Conservation (phyloP, 2,888 invertebrate species). For the Zaprionus lineosus region DNA sequence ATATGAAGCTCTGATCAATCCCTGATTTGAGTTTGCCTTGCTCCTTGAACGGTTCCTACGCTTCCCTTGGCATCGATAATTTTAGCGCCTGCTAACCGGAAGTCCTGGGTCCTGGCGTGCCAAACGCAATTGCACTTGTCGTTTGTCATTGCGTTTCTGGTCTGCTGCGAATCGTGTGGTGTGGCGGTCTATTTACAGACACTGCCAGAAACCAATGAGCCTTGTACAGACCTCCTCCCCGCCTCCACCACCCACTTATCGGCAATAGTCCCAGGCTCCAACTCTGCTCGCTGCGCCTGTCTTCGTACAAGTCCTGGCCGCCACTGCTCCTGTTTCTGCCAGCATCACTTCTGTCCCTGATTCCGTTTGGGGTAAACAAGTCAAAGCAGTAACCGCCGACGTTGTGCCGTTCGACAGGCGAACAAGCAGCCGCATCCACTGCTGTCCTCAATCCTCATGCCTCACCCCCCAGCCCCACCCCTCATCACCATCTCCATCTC, state of each 20-base stretch:
- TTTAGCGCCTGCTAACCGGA: slow-evolving; percentile 41
- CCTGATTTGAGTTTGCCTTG: not conserved
- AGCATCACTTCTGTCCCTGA: slow-evolving; percentile 17
- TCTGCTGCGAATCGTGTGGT: slow-evolving; percentile 46
- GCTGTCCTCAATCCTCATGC: too few species aligned
- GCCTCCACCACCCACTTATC: slow-evolving; percentile 5
- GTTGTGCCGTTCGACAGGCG: slow-evolving; percentile 60
- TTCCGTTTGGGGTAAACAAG: slow-evolving; percentile 56
- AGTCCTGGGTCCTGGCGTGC: slow-evolving; percentile 30
- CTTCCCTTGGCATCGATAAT: slow-evolving; percentile 11
- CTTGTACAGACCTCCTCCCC: slow-evolving; percentile 49
- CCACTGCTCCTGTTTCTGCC: not conserved
- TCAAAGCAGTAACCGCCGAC: slow-evolving; percentile 66
- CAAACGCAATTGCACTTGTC: slow-evolving; percentile 45
- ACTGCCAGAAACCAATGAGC: slow-evolving; percentile 64
- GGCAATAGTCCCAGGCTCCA: not conserved
- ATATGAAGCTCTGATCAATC: too few species aligned
- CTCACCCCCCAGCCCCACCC: too few species aligned
- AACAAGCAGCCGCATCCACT: slow-evolving; percentile 20
- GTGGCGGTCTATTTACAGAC: slow-evolving; percentile 60
- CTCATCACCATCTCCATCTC: too few species aligned
- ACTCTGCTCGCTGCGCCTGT: too few species aligned
- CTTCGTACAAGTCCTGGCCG: too few species aligned
- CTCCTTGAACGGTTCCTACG: not conserved
- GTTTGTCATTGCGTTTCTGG: slow-evolving; percentile 43